Conservation (phyloP, 92 coral and sea anemone genomes). For the Ricordea florida region DNA sequence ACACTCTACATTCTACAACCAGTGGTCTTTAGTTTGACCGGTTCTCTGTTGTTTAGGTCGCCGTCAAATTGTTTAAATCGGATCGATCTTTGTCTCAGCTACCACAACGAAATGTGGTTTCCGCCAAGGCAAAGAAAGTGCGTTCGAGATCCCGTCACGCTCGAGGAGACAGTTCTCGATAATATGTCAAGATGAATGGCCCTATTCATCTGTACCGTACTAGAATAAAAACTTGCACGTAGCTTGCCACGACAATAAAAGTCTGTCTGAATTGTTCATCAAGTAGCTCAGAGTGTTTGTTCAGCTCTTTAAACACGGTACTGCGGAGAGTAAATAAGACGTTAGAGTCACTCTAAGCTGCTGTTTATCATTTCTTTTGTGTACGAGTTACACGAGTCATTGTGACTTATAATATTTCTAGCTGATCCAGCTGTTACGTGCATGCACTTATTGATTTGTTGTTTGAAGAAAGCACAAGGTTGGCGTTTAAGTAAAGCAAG, state of each 20-base stretch:
- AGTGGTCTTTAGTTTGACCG: background rate
- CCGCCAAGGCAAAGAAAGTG: constrained; percentile 5
- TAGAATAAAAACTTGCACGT: constrained; percentile 10
- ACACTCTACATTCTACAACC: constrained; percentile 2
- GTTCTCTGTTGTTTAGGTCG: constrained; percentile 13
- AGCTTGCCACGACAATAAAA: background rate
- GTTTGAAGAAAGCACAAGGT: background rate
- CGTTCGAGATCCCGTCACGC: constrained; percentile 47
- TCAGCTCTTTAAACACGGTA: constrained; percentile 20
- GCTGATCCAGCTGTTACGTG: constrained; percentile 30
- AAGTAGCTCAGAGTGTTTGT: constrained; percentile 8
- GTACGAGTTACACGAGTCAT: constrained; percentile 1
- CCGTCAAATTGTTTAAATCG: background rate
- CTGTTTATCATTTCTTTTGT: constrained; percentile 45
- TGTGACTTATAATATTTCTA: constrained; percentile 24
- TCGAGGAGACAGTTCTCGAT: constrained; percentile 23
- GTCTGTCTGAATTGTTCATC: background rate
- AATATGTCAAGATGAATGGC: constrained; percentile 43
- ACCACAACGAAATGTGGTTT: constrained; percentile 24
- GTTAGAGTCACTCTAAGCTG: background rate
- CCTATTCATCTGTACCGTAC: constrained; percentile 31
- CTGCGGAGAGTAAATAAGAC: constrained; percentile 23
- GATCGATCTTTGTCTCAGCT: constrained; percentile 18
- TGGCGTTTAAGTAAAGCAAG: no score
- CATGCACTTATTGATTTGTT: constrained; percentile 6